Percentiles rank a stretch among this genome's conserved stretches.
Conservation (phyloP, 2,888 invertebrate species). For the Catocala nupta region DNA sequence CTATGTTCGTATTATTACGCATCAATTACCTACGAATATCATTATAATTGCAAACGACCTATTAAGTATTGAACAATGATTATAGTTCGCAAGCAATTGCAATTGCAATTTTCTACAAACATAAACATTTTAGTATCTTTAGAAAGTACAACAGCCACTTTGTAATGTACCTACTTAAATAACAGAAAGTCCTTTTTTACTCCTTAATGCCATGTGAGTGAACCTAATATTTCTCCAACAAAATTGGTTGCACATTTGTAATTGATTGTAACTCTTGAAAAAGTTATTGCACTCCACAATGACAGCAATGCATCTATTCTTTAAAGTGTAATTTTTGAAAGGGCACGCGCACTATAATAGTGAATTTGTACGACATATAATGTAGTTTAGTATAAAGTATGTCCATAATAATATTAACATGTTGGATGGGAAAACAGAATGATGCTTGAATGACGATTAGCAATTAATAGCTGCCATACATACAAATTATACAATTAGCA, state of each 20-base stretch:
- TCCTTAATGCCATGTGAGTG: no score
- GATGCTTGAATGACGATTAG: constrained; percentile 20
- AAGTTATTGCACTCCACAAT: constrained; percentile 27
- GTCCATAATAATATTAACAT: constrained; percentile 23
- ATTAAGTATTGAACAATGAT: no score
- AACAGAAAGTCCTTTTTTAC: no score
- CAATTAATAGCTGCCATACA: constrained; percentile 23
- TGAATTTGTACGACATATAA: constrained; percentile 17
- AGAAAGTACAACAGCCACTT: no score
- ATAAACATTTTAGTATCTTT: no score
- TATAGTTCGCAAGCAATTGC: no score
- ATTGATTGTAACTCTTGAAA: constrained; percentile 34
- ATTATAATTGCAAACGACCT: no score
- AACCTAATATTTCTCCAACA: no score
- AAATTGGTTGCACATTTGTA: constrained; percentile 17
- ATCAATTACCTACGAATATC: no score
- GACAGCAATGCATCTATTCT: constrained; percentile 35
- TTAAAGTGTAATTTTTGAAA: constrained; percentile 27
- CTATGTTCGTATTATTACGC: no score
- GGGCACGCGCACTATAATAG: constrained; percentile 27
- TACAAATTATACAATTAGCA: constrained; percentile 34
- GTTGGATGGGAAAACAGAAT: constrained; percentile 30
- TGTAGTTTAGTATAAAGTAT: constrained; percentile 13
- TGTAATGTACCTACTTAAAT: no score
- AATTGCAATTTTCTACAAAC: no score